Base-by-base conservation (phyloP, 2,888 invertebrate genomes). In the Agrochola litura region DNA sequence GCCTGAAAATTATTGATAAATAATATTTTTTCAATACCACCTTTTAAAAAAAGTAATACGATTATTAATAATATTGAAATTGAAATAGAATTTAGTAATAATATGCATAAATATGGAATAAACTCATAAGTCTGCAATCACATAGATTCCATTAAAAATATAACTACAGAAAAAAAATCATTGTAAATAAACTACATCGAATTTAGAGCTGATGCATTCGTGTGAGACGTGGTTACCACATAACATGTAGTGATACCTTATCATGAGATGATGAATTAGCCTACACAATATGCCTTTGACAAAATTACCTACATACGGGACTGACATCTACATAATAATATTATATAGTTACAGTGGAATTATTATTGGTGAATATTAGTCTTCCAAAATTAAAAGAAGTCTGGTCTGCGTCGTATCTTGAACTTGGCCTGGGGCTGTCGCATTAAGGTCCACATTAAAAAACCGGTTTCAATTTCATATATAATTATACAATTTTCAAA, bases 21-120 rank as follows among this genome's bases (percentile, higher is more conserved):
- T 89, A 87, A 93, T 96, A 95, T 95, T 94, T 96, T 94, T 96
- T 93, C 94, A 95, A 94, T 88, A 87, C 89, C 92, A 93, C 90
- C 91, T 91, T 92, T 91, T 89, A 88, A 89, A 90, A 89, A 81
- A 75, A 85, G 30, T 81, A 81, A 89, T 88, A 87, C 83, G 82
- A 90, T 87, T 88, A 90, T 88, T 86, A 79, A 89, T 90, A 90
- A 89, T 90, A 91, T 87, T 90, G 86, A 91, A 84, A 91, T 87
- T 90, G 86, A 90, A 90, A 90, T 90, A 89, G 89, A 88, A 82
- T 79, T 82, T 88, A 89, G 86, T 87, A 74, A 86, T 86, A 83
- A 80, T 85, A 86, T 81, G 72, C 82, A 85, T 88, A 79, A 85
- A 84, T 86, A 88, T 83, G 76, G 82, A 83, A 76, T 87, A 84